These are phyloP conservation scores for Horisme vitalbata DNA, from an alignment of 2,888 invertebrate species.

Conservation along the genomic window DNA sequence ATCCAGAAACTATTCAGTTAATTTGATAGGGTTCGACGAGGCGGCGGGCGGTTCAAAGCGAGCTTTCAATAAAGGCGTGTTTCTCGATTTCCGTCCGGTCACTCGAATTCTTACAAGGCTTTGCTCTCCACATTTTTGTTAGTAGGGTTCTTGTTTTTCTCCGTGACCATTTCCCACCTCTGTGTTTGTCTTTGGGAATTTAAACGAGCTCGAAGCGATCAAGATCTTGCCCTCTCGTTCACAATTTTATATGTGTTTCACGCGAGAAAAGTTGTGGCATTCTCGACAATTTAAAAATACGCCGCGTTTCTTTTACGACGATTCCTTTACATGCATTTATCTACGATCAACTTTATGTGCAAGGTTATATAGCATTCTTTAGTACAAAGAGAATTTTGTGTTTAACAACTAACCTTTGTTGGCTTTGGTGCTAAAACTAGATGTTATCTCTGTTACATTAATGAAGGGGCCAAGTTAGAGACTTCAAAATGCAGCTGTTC, in stretches of 20 bases:
- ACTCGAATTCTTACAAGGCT: constrained; percentile 73
- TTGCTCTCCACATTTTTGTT: constrained; percentile 73
- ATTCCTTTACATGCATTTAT: constrained; percentile 36
- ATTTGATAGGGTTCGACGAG: constrained; percentile 65
- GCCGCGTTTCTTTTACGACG: constrained; percentile 33
- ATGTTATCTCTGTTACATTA: constrained; percentile 14
- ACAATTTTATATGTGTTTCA: constrained; percentile 48
- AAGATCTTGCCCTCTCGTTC: constrained; percentile 49
- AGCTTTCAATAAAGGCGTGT: constrained; percentile 69
- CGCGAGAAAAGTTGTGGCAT: constrained; percentile 53
- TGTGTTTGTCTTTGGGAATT: constrained; percentile 60
- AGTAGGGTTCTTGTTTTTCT: constrained; percentile 62
- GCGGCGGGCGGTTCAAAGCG: constrained; percentile 57
- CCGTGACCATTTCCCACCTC: constrained; percentile 68
- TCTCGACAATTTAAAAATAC: constrained; percentile 50
- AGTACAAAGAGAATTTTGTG: constrained; percentile 19
- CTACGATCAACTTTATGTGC: constrained; percentile 37
- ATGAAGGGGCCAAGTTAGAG: constrained; percentile 7
- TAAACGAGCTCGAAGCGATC: constrained; percentile 67
- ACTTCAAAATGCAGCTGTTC: constrained; percentile 29
- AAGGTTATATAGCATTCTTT: constrained; percentile 42
- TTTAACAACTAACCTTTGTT: constrained; percentile 17
- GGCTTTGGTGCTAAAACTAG: constrained; percentile 10
- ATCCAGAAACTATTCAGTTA: constrained; percentile 48
- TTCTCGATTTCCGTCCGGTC: constrained; percentile 58